Conservation (phyloP, 2,113 vertebrate genomes). For the Tenebrosternarchus preto region DNA sequence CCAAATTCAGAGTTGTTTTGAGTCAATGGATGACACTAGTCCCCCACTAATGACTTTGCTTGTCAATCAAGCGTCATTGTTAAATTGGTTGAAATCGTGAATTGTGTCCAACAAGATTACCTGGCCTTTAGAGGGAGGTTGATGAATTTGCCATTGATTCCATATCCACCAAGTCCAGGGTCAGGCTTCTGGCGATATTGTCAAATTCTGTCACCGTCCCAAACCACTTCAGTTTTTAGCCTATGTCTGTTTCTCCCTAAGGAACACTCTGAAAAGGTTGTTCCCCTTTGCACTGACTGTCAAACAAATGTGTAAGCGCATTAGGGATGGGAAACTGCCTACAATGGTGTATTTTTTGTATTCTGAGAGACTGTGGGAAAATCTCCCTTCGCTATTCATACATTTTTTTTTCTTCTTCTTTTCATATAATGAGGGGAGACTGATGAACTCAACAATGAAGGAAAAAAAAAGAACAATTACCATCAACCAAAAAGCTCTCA, state of each 20-base stretch:
- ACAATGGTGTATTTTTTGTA: constrained; percentile 98
- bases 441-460: constrained; percentile 92
- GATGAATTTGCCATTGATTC: constrained; percentile 45
- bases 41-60: constrained; percentile 23
- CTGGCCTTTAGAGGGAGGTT: constrained; percentile 32
- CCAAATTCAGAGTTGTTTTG: background rate
- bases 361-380: constrained; percentile 99
- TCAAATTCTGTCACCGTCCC: constrained; percentile 80
- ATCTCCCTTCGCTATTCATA: constrained; percentile 99
- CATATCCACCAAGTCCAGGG: constrained; percentile 36
- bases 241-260: constrained; percentile 83
- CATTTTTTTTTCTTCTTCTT: constrained; percentile 87
- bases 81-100: background rate
- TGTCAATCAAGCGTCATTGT: constrained; percentile 26
- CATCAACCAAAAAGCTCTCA: constrained; percentile 87
- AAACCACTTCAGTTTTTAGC: constrained; percentile 82
- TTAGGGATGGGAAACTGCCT: constrained; percentile 71
- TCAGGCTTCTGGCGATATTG: constrained; percentile 69
- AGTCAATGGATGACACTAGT: background rate
- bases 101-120: constrained; percentile 14
- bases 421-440: constrained; percentile 92
- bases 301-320: constrained; percentile 84
- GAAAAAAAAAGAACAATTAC: constrained; percentile 97
- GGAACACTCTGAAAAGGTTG: constrained; percentile 87
- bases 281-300: constrained; percentile 92